Evolutionary conservation across 2,888 invertebrate genomes (phyloP), one percentile per base, ranked within the genome.

Genomic region (Sympetrum striolatum): DNA sequence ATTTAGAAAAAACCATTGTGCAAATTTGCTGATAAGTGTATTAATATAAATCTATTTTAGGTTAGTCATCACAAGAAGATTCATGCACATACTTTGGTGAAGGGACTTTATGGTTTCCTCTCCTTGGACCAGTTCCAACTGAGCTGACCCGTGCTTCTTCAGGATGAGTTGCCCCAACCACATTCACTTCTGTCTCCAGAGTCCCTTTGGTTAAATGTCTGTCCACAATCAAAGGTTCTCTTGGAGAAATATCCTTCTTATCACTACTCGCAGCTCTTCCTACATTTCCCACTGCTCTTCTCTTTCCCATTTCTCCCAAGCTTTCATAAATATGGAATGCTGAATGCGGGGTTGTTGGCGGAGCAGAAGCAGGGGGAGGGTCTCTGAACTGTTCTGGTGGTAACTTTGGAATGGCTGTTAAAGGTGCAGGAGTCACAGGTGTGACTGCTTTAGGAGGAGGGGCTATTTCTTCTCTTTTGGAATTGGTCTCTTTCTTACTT

Each of bases 311-410:
- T 93, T 94, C 92, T 64, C 94, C 94, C 44, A 95, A 94, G 25
- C 96, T 96, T 94, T 97, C 97, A 93, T 97, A 97, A 82, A 97
- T 96, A 93, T 97, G 97, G 93, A 97, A 97, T 25, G 90, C n/a
- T 81, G 79, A 35, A 31, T 80, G 90, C 22, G 79, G 90, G 31
- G 81, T 90, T 0, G 91, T 90, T 22, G 91, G 90, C 31, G 91
- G 90, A 22, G 91, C 90, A 1, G 90, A 80, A 31, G 81, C 90
- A 2, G 79, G 73, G 8, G 91, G 90, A 14, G 90, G 90, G 90
- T 91, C 91, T 39, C 90, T 82, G 64, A 91, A 91, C 14, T 79
- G 90, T 31, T 91, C 90, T n/a, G 91, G 91, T 12, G 91, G 91
- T 14, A 90, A 90, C 39, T 91, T 90, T 35, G 91, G 90, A 81